Percentiles rank a stretch among this genome's conserved stretches.
These are phyloP conservation scores for Biston stratarius DNA, from an alignment of 2,888 invertebrate species.

Conservation along the genomic window DNA sequence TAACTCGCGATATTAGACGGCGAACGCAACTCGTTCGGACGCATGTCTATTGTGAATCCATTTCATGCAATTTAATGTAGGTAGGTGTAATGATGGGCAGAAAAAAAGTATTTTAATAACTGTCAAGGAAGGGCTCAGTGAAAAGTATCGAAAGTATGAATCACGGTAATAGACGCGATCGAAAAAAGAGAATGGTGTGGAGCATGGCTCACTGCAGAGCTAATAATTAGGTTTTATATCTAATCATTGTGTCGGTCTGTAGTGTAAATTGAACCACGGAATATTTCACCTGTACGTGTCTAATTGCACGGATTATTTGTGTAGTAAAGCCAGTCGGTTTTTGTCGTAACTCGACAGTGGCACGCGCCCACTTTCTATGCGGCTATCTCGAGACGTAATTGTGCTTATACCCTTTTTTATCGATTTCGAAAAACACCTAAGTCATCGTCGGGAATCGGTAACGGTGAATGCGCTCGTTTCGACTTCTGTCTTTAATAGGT, in stretches of 20 bases:
- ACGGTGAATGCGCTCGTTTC: constrained; percentile 64
- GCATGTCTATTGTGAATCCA: constrained; percentile 36
- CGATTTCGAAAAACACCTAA: constrained; percentile 71
- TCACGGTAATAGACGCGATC: constrained; percentile 53
- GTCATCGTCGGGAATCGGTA: constrained; percentile 72
- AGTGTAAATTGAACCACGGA: constrained; percentile 77
- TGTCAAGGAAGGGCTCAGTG: constrained; percentile 25
- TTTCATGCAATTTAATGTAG: constrained; percentile 42
- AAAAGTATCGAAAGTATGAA: constrained; percentile 40
- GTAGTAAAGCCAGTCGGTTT: constrained; percentile 74
- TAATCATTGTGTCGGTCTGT: constrained; percentile 67
- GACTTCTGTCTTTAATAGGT: constrained; percentile 45
- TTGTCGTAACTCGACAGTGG: constrained; percentile 64
- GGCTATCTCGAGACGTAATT: constrained; percentile 73
- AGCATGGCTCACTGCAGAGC: constrained; percentile 45
- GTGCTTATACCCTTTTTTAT: constrained; percentile 75
- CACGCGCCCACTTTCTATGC: constrained; percentile 83
- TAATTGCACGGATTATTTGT: constrained; percentile 83
- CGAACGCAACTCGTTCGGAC: constrained; percentile 39
- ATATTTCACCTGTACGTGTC: constrained; percentile 83
- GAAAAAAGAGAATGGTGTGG: constrained; percentile 63
- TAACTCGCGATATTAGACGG: constrained; percentile 56
- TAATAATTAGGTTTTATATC: constrained; percentile 69
- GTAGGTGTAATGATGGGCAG: constrained; percentile 14
- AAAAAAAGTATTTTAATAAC: constrained; percentile 20